Evolutionary conservation across 2,113 vertebrate genomes (phyloP).

Genomic region (Thinocorus orbignyianus): DNA sequence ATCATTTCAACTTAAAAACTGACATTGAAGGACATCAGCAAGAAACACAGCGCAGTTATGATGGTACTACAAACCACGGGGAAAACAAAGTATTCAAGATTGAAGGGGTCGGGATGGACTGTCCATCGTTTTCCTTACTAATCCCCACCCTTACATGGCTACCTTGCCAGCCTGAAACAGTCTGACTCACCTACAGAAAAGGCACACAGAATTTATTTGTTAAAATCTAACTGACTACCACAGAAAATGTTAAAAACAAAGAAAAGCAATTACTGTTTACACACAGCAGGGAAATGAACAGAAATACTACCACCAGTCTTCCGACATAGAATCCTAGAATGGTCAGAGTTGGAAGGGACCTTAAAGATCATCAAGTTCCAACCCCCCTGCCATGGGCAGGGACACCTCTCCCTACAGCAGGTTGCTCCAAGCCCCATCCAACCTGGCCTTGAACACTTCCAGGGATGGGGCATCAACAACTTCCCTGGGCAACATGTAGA

Average conservation of each 20-base stretch:
- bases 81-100: background rate
- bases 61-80: background rate
- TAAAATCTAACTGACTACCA: background rate
- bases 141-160: background rate
- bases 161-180: background rate
- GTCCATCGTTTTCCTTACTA: background rate
- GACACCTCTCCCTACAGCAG: too few relatives aligned
- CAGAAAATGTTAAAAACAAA: background rate
- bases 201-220: accelerated
- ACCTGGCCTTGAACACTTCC: too few relatives aligned
- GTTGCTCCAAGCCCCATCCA: too few relatives aligned
- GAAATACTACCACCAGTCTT: background rate
- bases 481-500: accelerated
- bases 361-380: too few relatives aligned
- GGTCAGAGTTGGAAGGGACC: too few relatives aligned
- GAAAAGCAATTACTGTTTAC: background rate
- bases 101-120: background rate
- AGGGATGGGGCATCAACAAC: too few relatives aligned
- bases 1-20: background rate
- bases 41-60: background rate
- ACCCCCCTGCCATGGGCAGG: too few relatives aligned
- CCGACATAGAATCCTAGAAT: too few relatives aligned
- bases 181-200: background rate
- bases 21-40: background rate
- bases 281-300: background rate